Percentiles rank a stretch among this genome's conserved stretches.
Evolutionary conservation across 2,797 vertebrate genomes (phyloP).

Genomic region (Chaenodraco wilsoni): DNA sequence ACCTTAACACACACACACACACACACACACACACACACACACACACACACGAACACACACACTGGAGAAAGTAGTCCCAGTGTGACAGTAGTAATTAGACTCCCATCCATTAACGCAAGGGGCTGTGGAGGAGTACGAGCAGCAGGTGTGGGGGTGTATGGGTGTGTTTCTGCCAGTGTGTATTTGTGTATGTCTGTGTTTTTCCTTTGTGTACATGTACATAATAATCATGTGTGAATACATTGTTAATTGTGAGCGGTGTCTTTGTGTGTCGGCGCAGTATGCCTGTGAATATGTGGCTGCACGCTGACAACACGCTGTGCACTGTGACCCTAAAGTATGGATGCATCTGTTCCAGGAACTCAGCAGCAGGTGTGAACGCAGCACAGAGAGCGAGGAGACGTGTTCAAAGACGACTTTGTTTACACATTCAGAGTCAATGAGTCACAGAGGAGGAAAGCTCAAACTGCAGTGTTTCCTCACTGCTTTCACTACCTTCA

Average conservation of each 20-base stretch:
- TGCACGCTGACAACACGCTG: slow-evolving; percentile 32
- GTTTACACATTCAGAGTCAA: slow-evolving; percentile 67
- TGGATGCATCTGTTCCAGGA: slow-evolving; percentile 63
- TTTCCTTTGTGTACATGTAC: slow-evolving; percentile 60
- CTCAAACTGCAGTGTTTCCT: slow-evolving; percentile 53
- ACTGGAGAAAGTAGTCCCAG: slow-evolving; percentile 75
- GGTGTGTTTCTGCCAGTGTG: slow-evolving; percentile 58
- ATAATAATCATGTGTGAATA: slow-evolving; percentile 58
- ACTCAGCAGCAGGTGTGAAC: slow-evolving; percentile 71
- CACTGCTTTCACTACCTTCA: slow-evolving; percentile 25
- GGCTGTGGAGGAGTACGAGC: slow-evolving; percentile 73
- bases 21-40: slow-evolving; percentile 75
- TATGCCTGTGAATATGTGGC: slow-evolving; percentile 45
- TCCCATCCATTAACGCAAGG: slow-evolving; percentile 87
- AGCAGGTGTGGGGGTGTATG: slow-evolving; percentile 77
- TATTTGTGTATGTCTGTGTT: slow-evolving; percentile 59
- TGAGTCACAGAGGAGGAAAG: slow-evolving; percentile 52
- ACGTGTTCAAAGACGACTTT: slow-evolving; percentile 57
- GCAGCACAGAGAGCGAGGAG: slow-evolving; percentile 44
- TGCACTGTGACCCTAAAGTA: slow-evolving; percentile 46
- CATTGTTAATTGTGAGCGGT: slow-evolving; percentile 44
- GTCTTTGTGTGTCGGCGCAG: slow-evolving; percentile 38
- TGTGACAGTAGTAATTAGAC: slow-evolving; percentile 86
- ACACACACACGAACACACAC: slow-evolving; percentile 74
- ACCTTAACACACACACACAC: slow-evolving; percentile 60